Percentiles rank a stretch among this genome's conserved stretches.
These are phyloP conservation scores for Hylomyscus alleni DNA, from an alignment of 2,797 vertebrate genomes.

Conservation along the genomic window DNA sequence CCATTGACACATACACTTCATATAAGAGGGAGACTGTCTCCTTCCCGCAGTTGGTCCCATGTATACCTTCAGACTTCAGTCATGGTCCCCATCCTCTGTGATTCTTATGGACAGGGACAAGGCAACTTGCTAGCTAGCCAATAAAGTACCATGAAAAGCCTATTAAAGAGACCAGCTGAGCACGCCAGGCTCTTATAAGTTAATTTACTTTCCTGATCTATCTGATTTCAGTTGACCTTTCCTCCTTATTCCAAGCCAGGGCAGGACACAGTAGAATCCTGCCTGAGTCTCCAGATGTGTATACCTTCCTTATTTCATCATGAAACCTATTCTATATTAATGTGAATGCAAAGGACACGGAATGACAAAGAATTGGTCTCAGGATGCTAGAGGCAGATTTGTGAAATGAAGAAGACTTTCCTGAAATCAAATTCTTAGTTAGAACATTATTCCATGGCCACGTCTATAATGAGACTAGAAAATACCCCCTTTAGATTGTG, in stretches of 20 bases:
- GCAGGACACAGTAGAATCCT: background rate
- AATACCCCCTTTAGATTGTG: background rate
- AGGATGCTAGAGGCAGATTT: background rate
- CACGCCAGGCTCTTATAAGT: background rate
- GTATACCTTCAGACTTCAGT: background rate
- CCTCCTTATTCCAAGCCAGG: background rate
- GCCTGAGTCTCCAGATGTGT: no score
- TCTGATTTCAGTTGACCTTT: background rate
- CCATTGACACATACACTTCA: background rate
- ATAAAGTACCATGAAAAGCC: background rate
- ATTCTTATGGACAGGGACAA: slow-evolving; percentile 1
- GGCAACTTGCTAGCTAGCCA: background rate
- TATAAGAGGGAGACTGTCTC: background rate
- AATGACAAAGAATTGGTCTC: background rate
- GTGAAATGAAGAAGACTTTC: background rate
- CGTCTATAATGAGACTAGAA: background rate
- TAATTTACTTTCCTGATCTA: background rate
- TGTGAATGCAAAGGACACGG: background rate
- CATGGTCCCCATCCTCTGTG: background rate
- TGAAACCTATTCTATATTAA: background rate
- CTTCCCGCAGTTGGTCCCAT: background rate
- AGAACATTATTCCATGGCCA: background rate
- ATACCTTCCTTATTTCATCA: background rate
- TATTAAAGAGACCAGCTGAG: slow-evolving; percentile 26
- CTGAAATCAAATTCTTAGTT: background rate